phyloP scores from a whole-genome alignment of 2,797 vertebrate species.

The Alfaro cultratus region DNA sequence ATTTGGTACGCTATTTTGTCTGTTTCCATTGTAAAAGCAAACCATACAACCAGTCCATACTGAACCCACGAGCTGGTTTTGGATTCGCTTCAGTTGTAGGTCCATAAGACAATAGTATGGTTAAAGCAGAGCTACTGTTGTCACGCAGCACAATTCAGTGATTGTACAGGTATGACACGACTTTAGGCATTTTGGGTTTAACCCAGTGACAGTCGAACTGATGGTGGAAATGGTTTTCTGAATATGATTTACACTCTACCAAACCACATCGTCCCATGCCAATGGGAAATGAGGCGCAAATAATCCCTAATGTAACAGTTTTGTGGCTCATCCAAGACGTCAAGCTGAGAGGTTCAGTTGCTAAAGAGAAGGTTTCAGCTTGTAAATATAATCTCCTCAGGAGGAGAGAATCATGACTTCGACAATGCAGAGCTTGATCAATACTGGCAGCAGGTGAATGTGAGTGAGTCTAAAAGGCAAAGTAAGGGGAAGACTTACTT shows the following conservation, averaged over 20 bases:
- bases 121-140: neutral
- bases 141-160: neutral
- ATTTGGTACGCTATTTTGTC: too few relatives aligned
- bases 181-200: neutral
- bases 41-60: neutral
- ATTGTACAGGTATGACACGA: neutral
- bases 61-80: neutral
- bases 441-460: neutral
- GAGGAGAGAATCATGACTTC: neutral
- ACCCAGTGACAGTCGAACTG: too few relatives aligned
- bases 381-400: neutral
- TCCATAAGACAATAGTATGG: neutral
- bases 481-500: neutral
- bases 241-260: too few relatives aligned
- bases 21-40: too few relatives aligned
- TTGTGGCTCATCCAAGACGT: neutral
- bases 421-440: neutral
- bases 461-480: neutral
- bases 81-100: neutral
- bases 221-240: neutral
- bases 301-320: neutral
- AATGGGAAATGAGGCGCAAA: neutral
- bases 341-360: neutral
- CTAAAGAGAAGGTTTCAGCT: neutral
- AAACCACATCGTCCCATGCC: neutral